These are phyloP conservation scores for Phylloscopus whistleri DNA, from an alignment of 2,113 vertebrate species.

Conservation along the genomic window DNA sequence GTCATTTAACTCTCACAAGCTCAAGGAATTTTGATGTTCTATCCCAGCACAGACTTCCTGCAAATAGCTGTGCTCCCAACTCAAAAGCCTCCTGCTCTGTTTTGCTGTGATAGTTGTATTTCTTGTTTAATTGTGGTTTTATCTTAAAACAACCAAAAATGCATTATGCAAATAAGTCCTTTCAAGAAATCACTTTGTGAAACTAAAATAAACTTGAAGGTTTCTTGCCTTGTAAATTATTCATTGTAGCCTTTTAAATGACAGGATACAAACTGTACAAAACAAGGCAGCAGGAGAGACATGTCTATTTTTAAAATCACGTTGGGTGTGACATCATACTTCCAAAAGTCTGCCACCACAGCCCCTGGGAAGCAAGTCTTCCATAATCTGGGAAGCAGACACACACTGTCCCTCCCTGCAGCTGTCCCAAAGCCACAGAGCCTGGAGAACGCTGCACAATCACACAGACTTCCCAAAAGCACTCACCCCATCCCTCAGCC, in stretches of 20 bases:
- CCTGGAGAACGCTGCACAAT: accelerated
- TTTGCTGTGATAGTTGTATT: neutral
- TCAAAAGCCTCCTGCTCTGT: neutral
- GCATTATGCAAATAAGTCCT: conserved; percentile 38
- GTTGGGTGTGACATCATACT: neutral
- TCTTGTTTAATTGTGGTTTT: conserved; percentile 24
- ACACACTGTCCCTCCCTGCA: neutral
- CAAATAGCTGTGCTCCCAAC: neutral
- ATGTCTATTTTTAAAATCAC: neutral
- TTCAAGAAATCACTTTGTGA: conserved; percentile 43
- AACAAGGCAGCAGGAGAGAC: neutral
- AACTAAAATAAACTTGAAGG: conserved; percentile 41
- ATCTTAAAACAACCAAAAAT: conserved; percentile 62
- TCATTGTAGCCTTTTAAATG: neutral
- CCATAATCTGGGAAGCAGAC: neutral
- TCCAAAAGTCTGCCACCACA: neutral
- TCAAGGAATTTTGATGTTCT: neutral
- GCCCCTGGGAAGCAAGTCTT: neutral
- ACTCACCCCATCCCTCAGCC: neutral
- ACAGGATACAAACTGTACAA: neutral
- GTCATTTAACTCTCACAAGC: neutral
- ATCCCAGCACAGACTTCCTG: neutral
- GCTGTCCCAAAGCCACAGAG: neutral
- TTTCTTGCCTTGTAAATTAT: conserved; percentile 31
- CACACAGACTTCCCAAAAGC: neutral